Evolutionary conservation across 2,888 invertebrate species (phyloP).

Genomic region (Anthrax anthrax): DNA sequence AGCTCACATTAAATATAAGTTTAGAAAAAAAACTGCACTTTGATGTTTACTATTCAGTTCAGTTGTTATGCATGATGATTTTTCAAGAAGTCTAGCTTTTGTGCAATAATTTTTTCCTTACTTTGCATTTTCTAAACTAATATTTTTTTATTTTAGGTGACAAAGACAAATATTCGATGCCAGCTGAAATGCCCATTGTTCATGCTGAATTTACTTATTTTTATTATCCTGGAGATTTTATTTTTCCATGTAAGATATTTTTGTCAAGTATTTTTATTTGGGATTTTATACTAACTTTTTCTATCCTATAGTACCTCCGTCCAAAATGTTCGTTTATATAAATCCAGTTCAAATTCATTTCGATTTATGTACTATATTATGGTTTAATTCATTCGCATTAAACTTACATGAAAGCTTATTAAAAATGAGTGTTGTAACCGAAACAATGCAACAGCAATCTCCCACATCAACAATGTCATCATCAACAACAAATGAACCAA

Average conservation of each 20-base stretch:
- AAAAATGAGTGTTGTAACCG: slow-evolving; percentile 33
- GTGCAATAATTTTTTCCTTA: too few species aligned
- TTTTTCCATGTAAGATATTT: slow-evolving; percentile 63
- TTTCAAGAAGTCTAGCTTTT: too few species aligned
- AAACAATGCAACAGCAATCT: background rate
- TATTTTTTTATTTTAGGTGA: slow-evolving; percentile 38
- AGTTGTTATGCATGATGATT: too few species aligned
- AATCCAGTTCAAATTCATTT: slow-evolving; percentile 81
- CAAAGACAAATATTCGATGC: slow-evolving; percentile 65
- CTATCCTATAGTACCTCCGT: slow-evolving; percentile 70
- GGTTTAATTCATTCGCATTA: slow-evolving; percentile 87
- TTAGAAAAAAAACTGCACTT: too few species aligned
- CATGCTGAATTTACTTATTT: slow-evolving; percentile 94
- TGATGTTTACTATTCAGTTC: too few species aligned
- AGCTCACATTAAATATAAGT: too few species aligned
- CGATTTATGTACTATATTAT: slow-evolving; percentile 77
- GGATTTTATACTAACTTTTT: too few species aligned
- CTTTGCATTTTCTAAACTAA: too few species aligned
- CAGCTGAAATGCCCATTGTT: slow-evolving; percentile 79
- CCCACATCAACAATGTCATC: slow-evolving; percentile 9
- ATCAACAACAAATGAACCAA: slow-evolving; percentile 22
- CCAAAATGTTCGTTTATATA: slow-evolving; percentile 80
- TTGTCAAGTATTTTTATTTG: too few species aligned
- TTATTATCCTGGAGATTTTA: slow-evolving; percentile 84
- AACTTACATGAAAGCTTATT: slow-evolving; percentile 67